Evolutionary conservation across 2,113 vertebrate species (phyloP).

Genomic region (Hippocampus comes): DNA sequence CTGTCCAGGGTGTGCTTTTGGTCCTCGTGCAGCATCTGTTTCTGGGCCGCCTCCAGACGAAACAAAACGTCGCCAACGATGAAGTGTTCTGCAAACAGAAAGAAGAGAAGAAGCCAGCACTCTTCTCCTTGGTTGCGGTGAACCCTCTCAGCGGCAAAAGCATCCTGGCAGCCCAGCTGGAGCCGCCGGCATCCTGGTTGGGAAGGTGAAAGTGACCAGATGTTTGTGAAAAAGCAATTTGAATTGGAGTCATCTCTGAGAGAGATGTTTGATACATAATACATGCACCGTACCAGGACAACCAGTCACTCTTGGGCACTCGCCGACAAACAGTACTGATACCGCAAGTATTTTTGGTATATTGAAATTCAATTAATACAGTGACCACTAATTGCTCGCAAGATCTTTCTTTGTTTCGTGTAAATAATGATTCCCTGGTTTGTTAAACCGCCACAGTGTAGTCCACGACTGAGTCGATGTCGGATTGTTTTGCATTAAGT

Average conservation of each 20-base stretch:
- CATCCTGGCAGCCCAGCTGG: constrained; percentile 22
- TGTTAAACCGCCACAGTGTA: too few species aligned
- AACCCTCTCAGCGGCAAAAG: constrained; percentile 57
- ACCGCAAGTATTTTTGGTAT: too few species aligned
- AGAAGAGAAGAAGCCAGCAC: background rate
- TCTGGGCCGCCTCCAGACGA: constrained; percentile 29
- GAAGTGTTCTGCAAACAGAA: background rate
- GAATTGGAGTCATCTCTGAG: background rate
- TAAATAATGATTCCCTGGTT: too few species aligned
- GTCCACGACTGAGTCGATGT: too few species aligned
- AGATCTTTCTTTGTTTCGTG: too few species aligned
- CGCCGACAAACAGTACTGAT: too few species aligned
- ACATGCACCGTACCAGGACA: too few species aligned
- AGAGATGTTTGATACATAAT: too few species aligned
- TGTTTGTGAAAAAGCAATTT: background rate
- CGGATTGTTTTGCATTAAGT: too few species aligned
- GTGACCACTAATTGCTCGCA: too few species aligned
- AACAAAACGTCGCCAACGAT: background rate
- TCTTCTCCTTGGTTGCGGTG: constrained; percentile 56
- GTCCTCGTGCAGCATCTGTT: constrained; percentile 61
- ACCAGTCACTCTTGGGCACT: too few species aligned
- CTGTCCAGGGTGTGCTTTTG: constrained; percentile 57
- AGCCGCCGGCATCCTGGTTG: constrained; percentile 46
- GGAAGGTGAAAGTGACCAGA: constrained; percentile 53
- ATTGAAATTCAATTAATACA: too few species aligned